Conservation (phyloP, 2,888 invertebrate genomes). For the Metellina segmentata region DNA sequence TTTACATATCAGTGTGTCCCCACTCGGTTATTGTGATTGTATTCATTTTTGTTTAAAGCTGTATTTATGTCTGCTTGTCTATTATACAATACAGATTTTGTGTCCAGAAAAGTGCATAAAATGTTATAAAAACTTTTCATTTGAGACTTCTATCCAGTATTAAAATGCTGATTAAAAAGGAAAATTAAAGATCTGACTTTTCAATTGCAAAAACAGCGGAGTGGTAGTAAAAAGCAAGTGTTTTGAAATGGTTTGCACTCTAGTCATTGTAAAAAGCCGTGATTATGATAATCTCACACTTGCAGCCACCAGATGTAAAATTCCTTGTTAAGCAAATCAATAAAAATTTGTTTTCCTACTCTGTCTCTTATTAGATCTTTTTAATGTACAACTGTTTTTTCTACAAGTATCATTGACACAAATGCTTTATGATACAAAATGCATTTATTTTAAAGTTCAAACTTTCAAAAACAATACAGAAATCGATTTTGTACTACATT, state of each 20-base stretch:
- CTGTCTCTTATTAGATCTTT: too few relatives aligned
- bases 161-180: too few relatives aligned
- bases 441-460: too few relatives aligned
- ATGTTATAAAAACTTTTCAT: not conserved
- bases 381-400: too few relatives aligned
- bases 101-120: not conserved
- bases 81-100: not conserved
- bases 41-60: constrained; percentile 1
- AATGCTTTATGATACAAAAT: too few relatives aligned
- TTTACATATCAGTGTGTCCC: constrained; percentile 45
- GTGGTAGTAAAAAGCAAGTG: constrained; percentile 17
- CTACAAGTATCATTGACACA: too few relatives aligned
- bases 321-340: constrained; percentile 29
- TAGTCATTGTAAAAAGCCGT: constrained; percentile 62
- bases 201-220: constrained; percentile 5
- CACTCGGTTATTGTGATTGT: constrained; percentile 3
- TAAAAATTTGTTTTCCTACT: not conserved
- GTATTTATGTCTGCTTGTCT: constrained; percentile 1
- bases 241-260: constrained; percentile 53
- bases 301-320: constrained; percentile 40
- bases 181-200: constrained; percentile 30
- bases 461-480: too few relatives aligned
- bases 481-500: too few relatives aligned
- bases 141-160: not conserved
- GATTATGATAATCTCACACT: constrained; percentile 29